These are phyloP conservation scores for Cephalophus harveyi DNA, from an alignment of 2,113 vertebrate species.

Conservation along the genomic window DNA sequence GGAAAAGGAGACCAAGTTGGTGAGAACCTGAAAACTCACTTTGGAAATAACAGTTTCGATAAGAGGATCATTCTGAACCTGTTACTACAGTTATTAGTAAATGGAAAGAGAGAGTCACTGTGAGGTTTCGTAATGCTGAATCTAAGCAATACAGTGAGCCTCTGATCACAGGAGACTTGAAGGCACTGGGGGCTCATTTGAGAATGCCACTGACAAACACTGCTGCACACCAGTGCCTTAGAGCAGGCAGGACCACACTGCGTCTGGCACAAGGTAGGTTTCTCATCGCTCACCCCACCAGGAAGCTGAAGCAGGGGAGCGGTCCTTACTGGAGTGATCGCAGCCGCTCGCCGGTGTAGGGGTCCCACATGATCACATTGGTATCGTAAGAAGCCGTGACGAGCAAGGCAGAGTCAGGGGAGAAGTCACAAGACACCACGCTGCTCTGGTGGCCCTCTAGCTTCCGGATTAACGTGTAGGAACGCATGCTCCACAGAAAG, in stretches of 20 bases:
- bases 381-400: conserved; percentile 91
- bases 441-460: conserved; percentile 90
- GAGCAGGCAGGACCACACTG: neutral
- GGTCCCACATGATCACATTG: conserved; percentile 96
- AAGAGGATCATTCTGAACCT: neutral
- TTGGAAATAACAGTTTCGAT: conserved; percentile 25
- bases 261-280: neutral
- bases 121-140: neutral
- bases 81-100: conserved; percentile 49
- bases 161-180: neutral
- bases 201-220: neutral
- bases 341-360: conserved; percentile 93
- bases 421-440: conserved; percentile 94
- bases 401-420: conserved; percentile 92
- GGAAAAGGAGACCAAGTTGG: conserved; percentile 7
- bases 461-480: conserved; percentile 92
- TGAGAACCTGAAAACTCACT: conserved; percentile 19
- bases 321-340: conserved; percentile 84
- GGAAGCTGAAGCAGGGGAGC: neutral
- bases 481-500: conserved; percentile 94
- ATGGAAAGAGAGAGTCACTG: conserved; percentile 29
- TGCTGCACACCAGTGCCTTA: accelerated
- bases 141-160: neutral
- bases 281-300: neutral
- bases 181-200: neutral